Evolutionary conservation across 2,113 vertebrate species (phyloP), one percentile per base, ranked within the genome.

Genomic region (Hippocampus mohnikei): DNA sequence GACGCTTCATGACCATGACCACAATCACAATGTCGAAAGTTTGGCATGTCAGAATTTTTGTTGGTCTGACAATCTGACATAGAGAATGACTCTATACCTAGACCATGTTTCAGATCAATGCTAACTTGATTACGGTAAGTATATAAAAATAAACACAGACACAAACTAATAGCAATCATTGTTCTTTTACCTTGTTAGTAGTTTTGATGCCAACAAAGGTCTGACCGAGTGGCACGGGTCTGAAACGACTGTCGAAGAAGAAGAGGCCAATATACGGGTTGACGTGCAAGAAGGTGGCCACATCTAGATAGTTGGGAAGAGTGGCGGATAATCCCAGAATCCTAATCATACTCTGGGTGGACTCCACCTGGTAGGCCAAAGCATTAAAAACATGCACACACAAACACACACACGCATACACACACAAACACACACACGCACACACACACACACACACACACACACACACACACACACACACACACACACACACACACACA

Each of bases 301-400:
- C 96, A 58, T 99, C 97, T 27, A 98, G 93, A 70, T 97, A 98
- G 91, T 99, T 99, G 44, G 97, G 97, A 81, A 99, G 92, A 0
- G 97, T 98, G 52, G 97, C 97, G 59, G 97, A 99, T 8, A 99
- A 94, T 5, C 97, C 97, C 80, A 99, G 93, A 83, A 99, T 99
- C 61, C 97, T 88, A 78, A 99, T 99, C 97, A 99, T 99, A 72
- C 97, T 99, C 84, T 99, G 97, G 3, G 96, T 98, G 33, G 96
- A 97, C 86, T 99, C 97, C 90, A 99, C 97, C 97, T 99, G 71
- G 61, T 62, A 29, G 61, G 65, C 62, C 70, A 68, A 68, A 68
- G 37, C 27, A 63, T 3, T 2, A 21, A 37, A 59, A 8, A 29
- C 33, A 37, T 5, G 1, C 11, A 1, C 42, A 1, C 10, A 12